Evolutionary conservation across 2,113 vertebrate species (phyloP).

Genomic region (Takifugu bimaculatus): DNA sequence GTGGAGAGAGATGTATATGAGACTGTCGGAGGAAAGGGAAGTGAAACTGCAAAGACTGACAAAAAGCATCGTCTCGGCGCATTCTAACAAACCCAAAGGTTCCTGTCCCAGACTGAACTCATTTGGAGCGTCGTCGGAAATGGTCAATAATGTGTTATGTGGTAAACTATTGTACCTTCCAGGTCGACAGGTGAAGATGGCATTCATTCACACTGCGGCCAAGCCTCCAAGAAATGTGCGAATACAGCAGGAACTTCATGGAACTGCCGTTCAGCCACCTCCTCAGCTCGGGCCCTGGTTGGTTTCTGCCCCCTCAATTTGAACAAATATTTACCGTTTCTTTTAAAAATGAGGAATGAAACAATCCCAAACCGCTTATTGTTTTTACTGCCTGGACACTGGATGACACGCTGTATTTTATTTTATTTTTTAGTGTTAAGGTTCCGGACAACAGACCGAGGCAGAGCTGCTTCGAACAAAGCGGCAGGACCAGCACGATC

Average conservation of each 20-base stretch:
- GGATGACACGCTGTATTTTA: neutral
- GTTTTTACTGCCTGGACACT: neutral
- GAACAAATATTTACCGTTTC: no score
- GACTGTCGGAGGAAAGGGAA: slow-evolving; percentile 80
- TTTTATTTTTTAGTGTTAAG: slow-evolving; percentile 46
- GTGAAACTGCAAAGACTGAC: slow-evolving; percentile 80
- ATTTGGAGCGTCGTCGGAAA: neutral
- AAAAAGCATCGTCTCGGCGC: slow-evolving; percentile 79
- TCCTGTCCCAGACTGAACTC: neutral
- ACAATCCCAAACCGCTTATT: neutral
- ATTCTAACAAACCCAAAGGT: slow-evolving; percentile 85
- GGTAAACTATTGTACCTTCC: neutral
- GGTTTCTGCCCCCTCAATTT: slow-evolving; percentile 10
- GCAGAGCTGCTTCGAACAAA: slow-evolving; percentile 48
- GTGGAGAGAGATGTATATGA: slow-evolving; percentile 86
- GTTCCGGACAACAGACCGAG: slow-evolving; percentile 52
- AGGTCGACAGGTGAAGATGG: slow-evolving; percentile 86
- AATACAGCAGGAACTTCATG: slow-evolving; percentile 75
- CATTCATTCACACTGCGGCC: slow-evolving; percentile 77
- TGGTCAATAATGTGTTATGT: no score
- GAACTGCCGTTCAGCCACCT: slow-evolving; percentile 70
- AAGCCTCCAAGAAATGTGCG: slow-evolving; percentile 78
- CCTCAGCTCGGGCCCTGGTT: slow-evolving; percentile 69
- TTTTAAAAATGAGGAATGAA: neutral
- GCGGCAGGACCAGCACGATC: slow-evolving; percentile 34